Evolutionary conservation across 1,140 invertebrate genomes (phyloP).

Genomic region (Macrobrachium nipponense): DNA sequence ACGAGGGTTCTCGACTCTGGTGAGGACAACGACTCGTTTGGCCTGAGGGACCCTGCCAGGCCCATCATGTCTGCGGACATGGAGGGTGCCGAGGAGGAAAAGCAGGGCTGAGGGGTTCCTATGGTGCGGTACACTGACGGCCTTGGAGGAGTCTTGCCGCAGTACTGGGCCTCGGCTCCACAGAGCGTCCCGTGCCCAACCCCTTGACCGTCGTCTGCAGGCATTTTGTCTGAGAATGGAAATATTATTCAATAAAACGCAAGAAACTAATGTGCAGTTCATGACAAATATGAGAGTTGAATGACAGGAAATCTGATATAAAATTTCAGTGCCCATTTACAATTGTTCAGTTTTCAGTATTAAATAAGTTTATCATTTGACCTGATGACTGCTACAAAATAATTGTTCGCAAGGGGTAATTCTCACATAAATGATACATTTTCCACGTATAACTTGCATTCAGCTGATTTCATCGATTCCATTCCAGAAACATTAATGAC

Average conservation of each 20-base stretch:
- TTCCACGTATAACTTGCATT: no score
- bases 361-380: no score
- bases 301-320: neutral
- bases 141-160: constrained; percentile 33
- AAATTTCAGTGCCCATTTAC: no score
- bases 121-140: constrained; percentile 3
- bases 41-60: neutral
- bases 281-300: neutral
- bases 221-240: constrained; percentile 11
- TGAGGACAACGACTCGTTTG: constrained; percentile 31
- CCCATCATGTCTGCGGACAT: constrained; percentile 22
- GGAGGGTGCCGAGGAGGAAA: constrained; percentile 29
- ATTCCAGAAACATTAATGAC: no score
- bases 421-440: no score
- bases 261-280: neutral
- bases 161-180: neutral
- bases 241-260: neutral
- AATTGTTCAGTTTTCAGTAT: no score
- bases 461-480: no score
- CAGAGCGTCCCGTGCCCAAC: neutral
- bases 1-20: constrained; percentile 8
- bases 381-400: no score
- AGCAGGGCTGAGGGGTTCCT: constrained; percentile 16
- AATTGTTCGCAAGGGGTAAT: no score
- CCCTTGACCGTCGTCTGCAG: constrained; percentile 21